A percentile compares a stretch with the other conserved stretches of the same genome.
Conservation (phyloP, 2,888 invertebrate genomes). For the Epinotia brunnichana region DNA sequence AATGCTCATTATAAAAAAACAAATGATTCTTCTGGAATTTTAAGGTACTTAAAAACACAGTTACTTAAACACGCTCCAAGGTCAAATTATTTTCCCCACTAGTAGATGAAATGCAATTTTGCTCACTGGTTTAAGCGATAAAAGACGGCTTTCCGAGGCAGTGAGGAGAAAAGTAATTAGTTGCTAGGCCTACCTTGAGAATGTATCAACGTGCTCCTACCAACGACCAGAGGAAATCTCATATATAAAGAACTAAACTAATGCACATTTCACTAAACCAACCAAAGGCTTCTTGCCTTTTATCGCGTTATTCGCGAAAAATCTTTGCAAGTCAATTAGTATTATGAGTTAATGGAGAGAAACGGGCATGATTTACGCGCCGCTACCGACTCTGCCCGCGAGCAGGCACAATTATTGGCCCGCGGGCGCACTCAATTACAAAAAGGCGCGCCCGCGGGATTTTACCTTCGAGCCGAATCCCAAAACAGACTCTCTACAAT, state of each 20-base stretch:
- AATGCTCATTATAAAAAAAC: too few species aligned
- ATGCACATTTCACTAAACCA: not conserved
- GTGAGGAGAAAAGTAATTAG: too few species aligned
- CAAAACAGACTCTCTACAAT: conserved; percentile 72
- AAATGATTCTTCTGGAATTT: too few species aligned
- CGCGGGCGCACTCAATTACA: conserved; percentile 84
- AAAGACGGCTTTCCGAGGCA: too few species aligned
- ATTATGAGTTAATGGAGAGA: conserved; percentile 83
- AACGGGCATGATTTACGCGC: conserved; percentile 82
- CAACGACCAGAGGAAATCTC: not conserved
- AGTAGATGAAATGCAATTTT: too few species aligned
- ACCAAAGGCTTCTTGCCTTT: not conserved
- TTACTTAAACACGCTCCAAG: too few species aligned
- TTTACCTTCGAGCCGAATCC: conserved; percentile 62
- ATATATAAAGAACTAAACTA: not conserved
- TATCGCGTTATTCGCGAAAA: conserved; percentile 51
- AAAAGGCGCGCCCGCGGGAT: conserved; percentile 80
- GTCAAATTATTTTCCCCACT: too few species aligned
- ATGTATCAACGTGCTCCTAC: too few species aligned
- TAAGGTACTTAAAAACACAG: too few species aligned
- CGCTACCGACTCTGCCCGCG: conserved; percentile 62
- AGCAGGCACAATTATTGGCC: conserved; percentile 81
- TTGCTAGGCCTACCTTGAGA: too few species aligned
- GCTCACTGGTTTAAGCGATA: too few species aligned
- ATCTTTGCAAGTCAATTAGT: conserved; percentile 80